Conservation (phyloP, 2,113 vertebrate genomes). For the Rana temporaria region DNA sequence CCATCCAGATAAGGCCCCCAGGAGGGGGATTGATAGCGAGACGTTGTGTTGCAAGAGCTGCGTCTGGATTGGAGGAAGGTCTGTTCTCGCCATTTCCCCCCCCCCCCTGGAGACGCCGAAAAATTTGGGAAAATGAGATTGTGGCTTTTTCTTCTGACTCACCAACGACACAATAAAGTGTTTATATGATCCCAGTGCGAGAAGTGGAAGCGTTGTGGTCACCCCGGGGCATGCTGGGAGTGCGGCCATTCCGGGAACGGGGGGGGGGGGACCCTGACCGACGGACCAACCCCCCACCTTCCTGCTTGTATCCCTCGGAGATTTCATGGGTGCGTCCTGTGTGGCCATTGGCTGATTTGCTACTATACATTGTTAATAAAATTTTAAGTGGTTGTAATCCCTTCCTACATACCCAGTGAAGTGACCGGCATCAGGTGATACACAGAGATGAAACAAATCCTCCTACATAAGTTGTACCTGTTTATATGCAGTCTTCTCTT, state of each 20-base stretch:
- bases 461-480: too few species aligned
- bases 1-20: constrained; percentile 1
- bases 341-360: too few species aligned
- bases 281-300: not conserved
- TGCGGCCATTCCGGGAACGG: not conserved
- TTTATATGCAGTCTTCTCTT: too few species aligned
- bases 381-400: too few species aligned
- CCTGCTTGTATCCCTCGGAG: not conserved
- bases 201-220: constrained; percentile 14
- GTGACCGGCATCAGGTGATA: too few species aligned
- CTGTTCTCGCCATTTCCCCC: not conserved
- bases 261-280: not conserved
- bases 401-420: too few species aligned
- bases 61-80: not conserved
- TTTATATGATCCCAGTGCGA: constrained; percentile 10
- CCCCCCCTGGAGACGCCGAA: not conserved
- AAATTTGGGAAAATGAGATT: constrained; percentile 13
- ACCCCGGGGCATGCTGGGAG: constrained; percentile 21
- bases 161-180: constrained; percentile 32
- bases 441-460: too few species aligned
- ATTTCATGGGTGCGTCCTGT: not conserved
- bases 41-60: not conserved
- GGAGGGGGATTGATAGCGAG: constrained; percentile 19
- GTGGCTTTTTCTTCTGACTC: constrained; percentile 24
- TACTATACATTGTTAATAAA: too few species aligned